These are phyloP conservation scores for Sylvicapra grimmia DNA, from an alignment of 2,113 vertebrate species.

Conservation along the genomic window DNA sequence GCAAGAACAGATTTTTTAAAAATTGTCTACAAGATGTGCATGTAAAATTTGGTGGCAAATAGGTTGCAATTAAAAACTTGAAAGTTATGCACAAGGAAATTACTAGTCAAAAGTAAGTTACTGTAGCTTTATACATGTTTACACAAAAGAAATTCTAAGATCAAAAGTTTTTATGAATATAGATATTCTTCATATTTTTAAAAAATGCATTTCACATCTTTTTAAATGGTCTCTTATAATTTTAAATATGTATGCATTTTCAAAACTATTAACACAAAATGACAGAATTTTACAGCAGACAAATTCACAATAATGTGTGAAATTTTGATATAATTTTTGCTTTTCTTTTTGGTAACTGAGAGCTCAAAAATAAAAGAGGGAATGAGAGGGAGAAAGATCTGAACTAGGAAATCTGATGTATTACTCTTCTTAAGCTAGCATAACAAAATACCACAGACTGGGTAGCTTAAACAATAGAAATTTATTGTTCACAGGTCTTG, in stretches of 20 bases:
- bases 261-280: conserved; percentile 8
- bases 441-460: background rate
- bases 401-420: background rate
- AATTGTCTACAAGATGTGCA: background rate
- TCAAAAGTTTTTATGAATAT: conserved; percentile 11
- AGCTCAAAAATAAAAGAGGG: background rate
- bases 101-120: conserved; percentile 14
- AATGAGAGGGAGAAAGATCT: background rate
- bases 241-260: background rate
- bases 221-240: background rate
- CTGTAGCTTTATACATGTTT: background rate
- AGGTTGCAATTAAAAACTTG: background rate
- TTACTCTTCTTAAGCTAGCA: background rate
- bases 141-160: background rate
- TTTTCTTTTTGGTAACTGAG: background rate
- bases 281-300: background rate
- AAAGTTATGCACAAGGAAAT: conserved; percentile 43
- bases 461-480: background rate
- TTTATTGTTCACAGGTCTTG: background rate
- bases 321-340: background rate
- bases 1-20: background rate
- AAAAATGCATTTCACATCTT: background rate
- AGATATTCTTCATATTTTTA: conserved; percentile 8
- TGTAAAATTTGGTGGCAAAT: background rate
- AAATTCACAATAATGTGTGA: background rate